These are phyloP conservation scores for Hoplias malabaricus DNA, from an alignment of 2,113 vertebrate genomes.

Conservation along the genomic window DNA sequence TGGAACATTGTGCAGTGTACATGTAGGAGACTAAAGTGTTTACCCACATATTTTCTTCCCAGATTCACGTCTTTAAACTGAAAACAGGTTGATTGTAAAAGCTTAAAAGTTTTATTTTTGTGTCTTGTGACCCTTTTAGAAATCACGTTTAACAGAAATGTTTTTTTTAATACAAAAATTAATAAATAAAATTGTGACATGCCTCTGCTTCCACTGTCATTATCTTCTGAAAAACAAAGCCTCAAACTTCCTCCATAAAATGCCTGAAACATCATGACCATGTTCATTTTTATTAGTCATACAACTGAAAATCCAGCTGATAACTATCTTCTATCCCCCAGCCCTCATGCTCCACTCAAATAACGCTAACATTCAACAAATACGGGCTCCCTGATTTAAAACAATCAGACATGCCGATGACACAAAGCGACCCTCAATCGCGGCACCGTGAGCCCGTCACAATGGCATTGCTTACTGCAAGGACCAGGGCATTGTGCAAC, in stretches of 20 bases:
- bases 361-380: constrained; percentile 66
- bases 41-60: too few relatives aligned
- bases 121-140: too few relatives aligned
- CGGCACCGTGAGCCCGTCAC: constrained; percentile 61
- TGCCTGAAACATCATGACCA: not conserved
- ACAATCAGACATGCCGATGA: constrained; percentile 64
- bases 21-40: too few relatives aligned
- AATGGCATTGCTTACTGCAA: constrained; percentile 73
- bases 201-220: not conserved
- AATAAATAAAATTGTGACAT: not conserved
- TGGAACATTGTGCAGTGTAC: too few relatives aligned
- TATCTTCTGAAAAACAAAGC: not conserved
- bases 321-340: not conserved
- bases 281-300: not conserved
- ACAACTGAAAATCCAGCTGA: constrained; percentile 19
- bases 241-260: too few relatives aligned
- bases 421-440: constrained; percentile 51
- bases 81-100: too few relatives aligned
- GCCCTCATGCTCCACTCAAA: constrained; percentile 29
- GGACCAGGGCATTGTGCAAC: constrained; percentile 67
- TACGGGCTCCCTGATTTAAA: constrained; percentile 60
- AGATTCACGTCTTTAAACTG: too few relatives aligned
- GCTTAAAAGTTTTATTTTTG: too few relatives aligned
- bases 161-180: too few relatives aligned
- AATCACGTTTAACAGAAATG: too few relatives aligned